Evolutionary conservation across 2,113 vertebrate genomes (phyloP), one percentile per base, ranked within the genome.

Genomic region (Leiothrix lutea): DNA sequence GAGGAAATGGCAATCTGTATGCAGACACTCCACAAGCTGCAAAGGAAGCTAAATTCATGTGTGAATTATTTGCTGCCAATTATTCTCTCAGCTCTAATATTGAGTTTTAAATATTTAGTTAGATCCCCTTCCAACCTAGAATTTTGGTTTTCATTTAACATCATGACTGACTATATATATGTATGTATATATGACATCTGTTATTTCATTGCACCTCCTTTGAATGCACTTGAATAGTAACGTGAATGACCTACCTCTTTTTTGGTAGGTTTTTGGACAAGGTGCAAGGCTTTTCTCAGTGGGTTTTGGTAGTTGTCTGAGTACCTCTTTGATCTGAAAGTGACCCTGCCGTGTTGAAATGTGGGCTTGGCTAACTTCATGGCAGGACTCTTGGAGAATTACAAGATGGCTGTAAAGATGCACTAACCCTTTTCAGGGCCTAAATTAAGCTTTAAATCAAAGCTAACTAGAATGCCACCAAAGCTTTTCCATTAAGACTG

Each of bases 371-470:
- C 92, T 96, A 97, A 96, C 95, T 97, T 90, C 14, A 5, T 97
- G 97, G 95, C 96, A 97, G 94, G 72, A 95, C 90, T 96, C 89
- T 95, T 92, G 69, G 95, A 97, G 96, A 97, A 97, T 96, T 97
- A 97, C 95, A 95, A 97, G 95, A 96, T 95, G 95, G 93, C 84
- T 94, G 92, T 97, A 97, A 97, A 97, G 96, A 97, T 96, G 93
- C 96, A 92, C 95, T 95, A 98, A 96, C 96, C 91, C 93, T 97
- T 97, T 97, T 95, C 96, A 95, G 77, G 81, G 65, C 95, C 95
- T 95, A 97, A 97, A 97, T 97, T 96, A 97, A 97, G 94, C 96
- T 94, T 96, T 95, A 97, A 97, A 97, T 97, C 95, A 97, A 96
- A 94, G 93, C 82, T 97, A 98, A 97, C 96, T 97, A 97, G 95